Evolutionary conservation across 2,113 vertebrate species (phyloP), one percentile per base, ranked within the genome.

Genomic region (Misgurnus mizolepis): DNA sequence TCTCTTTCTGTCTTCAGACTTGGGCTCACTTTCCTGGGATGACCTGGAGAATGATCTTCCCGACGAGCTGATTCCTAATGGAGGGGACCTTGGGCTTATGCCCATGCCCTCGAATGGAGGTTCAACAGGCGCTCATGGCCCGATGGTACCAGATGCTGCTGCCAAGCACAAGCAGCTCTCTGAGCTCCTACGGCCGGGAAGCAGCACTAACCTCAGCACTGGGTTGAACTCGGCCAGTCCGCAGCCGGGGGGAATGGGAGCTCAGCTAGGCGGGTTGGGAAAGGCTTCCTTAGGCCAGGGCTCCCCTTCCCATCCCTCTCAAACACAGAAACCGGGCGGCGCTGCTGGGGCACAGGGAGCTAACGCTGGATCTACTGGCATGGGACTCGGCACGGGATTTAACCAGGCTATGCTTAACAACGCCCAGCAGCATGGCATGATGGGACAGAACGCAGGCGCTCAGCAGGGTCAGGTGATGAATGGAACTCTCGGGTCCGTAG

Each of bases 81-180:
- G 97, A 80, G 90, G 92, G 39, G 96, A 99, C 86, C 89, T 97
- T 82, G 88, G 90, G 88, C 89, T 97, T 87, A 92, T 97, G 90
- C 92, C 93, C 88, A 93, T 93, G 85, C 87, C 92, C 73, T 88
- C 92, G 76, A 94, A 93, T 0, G 92, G 91, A 0, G 89, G 92
- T 6, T 90, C 87, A 5, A 39, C 82, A 3, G 76, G 61, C 0
- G 85, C 85, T 22, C 84, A 94, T 61, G 92, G 92, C 80, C 92
- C 88, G 84, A 93, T 95, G 49, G 93, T 95, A 85, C 95, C 94
- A 34, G 98, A 99, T 88, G 97, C 96, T 7, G 96, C 96, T 49
- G 95, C 97, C 80, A 99, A 98, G 90, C 97, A 99, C 92, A 99
- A 98, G 92, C 98, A 99, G 81, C 96, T 99, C 82, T 98, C 98